phyloP scores from a whole-genome alignment of 2,888 invertebrate species.

The Alentia gelatinosa region DNA sequence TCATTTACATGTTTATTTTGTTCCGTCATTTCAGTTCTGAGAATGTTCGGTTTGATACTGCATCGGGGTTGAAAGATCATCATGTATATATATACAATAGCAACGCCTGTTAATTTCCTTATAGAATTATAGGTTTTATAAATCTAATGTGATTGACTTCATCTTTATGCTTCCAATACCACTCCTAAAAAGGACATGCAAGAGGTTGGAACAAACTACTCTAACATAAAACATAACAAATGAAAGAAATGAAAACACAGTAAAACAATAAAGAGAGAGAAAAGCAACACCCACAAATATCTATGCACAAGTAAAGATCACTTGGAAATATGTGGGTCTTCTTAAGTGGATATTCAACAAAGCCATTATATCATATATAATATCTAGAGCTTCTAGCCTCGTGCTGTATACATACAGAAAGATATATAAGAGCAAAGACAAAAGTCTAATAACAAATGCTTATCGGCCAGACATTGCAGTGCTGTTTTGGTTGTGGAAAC shows the following conservation, averaged over 20 bases:
- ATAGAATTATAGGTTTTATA: neutral
- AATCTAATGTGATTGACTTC: slow-evolving; percentile 27
- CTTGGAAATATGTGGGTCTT: no score
- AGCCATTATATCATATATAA: no score
- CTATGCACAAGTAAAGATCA: neutral
- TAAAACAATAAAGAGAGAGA: neutral
- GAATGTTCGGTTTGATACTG: no score
- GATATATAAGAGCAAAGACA: neutral
- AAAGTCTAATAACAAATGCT: neutral
- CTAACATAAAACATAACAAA: neutral
- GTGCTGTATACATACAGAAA: neutral
- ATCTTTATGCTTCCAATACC: slow-evolving; percentile 19
- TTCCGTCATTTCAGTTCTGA: no score
- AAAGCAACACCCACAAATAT: neutral
- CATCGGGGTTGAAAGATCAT: no score
- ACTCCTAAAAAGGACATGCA: slow-evolving; percentile 15
- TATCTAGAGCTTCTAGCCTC: no score
- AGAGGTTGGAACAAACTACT: slow-evolving; percentile 33
- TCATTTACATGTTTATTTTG: no score
- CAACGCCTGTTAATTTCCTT: no score
- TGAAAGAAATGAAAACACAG: neutral
- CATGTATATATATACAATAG: no score
- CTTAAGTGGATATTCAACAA: no score
- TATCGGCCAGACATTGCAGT: neutral
- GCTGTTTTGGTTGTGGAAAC: slow-evolving; percentile 17